Evolutionary conservation across 2,113 vertebrate species (phyloP).

Genomic region (Melanerpes formicivorus): DNA sequence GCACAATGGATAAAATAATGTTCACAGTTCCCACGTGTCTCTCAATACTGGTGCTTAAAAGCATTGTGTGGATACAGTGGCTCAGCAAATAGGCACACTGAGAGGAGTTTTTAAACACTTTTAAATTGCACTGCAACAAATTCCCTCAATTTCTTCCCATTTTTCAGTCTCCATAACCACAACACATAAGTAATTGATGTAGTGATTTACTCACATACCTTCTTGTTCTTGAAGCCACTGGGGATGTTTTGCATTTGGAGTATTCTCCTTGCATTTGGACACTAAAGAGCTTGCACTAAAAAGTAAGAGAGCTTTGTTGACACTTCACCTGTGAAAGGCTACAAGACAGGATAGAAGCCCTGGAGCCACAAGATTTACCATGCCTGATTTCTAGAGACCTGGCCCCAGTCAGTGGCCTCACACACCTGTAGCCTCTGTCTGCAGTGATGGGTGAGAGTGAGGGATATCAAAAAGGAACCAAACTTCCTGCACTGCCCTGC

Average conservation of each 20-base stretch:
- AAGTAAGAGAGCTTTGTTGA: neutral
- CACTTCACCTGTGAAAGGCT: neutral
- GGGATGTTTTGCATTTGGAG: neutral
- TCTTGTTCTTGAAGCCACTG: neutral
- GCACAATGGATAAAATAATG: neutral
- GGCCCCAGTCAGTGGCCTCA: neutral
- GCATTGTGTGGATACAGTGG: neutral
- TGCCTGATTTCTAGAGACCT: neutral
- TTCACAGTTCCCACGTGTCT: neutral
- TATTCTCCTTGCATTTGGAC: neutral
- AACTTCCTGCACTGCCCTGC: neutral
- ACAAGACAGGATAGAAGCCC: neutral
- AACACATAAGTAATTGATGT: accelerated
- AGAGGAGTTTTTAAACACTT: neutral
- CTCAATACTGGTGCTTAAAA: neutral
- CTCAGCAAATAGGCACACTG: neutral
- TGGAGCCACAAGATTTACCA: neutral
- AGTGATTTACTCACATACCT: neutral
- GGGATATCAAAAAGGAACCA: neutral
- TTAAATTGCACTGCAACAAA: neutral
- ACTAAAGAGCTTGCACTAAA: neutral
- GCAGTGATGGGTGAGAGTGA: accelerated
- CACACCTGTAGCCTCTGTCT: accelerated
- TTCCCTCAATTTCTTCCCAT: neutral
- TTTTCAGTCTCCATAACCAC: neutral